phyloP scores from a whole-genome alignment of 2,113 vertebrate species.

The Ahaetulla prasina region DNA sequence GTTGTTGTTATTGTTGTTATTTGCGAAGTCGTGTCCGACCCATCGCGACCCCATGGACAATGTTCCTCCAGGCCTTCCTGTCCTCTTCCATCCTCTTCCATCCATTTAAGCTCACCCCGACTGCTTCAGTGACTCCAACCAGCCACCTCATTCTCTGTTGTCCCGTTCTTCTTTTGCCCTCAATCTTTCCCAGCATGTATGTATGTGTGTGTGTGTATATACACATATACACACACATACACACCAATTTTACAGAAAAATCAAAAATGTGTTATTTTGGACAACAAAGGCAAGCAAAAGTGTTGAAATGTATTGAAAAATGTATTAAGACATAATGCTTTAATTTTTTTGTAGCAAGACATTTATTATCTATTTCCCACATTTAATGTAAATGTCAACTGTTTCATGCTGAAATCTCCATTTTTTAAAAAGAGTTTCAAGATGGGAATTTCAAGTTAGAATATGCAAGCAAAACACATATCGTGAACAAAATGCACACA shows the following conservation, averaged over 20 bases:
- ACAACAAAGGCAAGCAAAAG: not conserved
- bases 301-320: not conserved
- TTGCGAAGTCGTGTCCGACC: no score
- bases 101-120: no score
- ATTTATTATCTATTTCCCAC: not conserved
- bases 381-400: not conserved
- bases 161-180: no score
- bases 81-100: no score
- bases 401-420: not conserved
- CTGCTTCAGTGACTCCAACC: no score
- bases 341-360: not conserved
- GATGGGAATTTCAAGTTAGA: not conserved
- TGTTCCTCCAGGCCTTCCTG: no score
- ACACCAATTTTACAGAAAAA: not conserved
- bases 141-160: no score
- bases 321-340: not conserved
- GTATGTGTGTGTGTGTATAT: no score
- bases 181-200: no score
- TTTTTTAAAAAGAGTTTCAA: not conserved
- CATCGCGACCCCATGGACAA: no score
- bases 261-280: not conserved
- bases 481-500: not conserved
- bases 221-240: accelerated
- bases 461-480: not conserved
- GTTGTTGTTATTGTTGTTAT: no score